Percentiles rank a stretch among this genome's conserved stretches.
These are phyloP conservation scores for Moxostoma hubbsi DNA, from an alignment of 2,797 vertebrate genomes.

Conservation along the genomic window DNA sequence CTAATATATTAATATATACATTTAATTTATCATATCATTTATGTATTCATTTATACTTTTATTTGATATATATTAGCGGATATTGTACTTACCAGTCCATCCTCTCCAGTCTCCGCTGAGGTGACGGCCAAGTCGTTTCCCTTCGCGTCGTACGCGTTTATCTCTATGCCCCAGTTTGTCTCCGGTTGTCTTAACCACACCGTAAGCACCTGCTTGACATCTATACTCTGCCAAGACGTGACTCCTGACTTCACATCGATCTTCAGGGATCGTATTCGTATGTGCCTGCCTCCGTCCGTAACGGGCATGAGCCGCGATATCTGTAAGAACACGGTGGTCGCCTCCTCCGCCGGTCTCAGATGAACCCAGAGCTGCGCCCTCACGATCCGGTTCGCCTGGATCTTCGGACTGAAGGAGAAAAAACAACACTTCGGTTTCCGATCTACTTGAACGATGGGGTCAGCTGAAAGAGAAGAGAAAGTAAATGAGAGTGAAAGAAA, in stretches of 20 bases:
- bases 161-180: constrained; percentile 98
- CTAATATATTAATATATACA: not conserved
- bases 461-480: constrained; percentile 78
- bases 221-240: constrained; percentile 96
- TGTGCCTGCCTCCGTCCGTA: constrained; percentile 85
- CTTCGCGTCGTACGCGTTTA: constrained; percentile 91
- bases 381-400: constrained; percentile 89
- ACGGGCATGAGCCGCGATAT: constrained; percentile 94
- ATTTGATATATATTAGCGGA: not conserved
- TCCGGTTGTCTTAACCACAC: constrained; percentile 98
- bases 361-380: constrained; percentile 96
- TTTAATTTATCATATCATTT: not conserved
- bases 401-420: constrained; percentile 93
- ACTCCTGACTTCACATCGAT: constrained; percentile 90
- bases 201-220: constrained; percentile 94
- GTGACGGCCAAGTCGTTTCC: constrained; percentile 92
- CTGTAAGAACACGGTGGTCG: constrained; percentile 94
- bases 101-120: constrained; percentile 86
- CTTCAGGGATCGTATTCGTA: constrained; percentile 95
- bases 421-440: constrained; percentile 93
- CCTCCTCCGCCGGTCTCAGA: constrained; percentile 85
- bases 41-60: not conserved
- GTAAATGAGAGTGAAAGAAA: not conserved
- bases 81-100: constrained; percentile 89
- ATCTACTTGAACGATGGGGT: constrained; percentile 84